phyloP scores from a whole-genome alignment of 2,888 invertebrate genomes.

The Rotaria sp. region DNA sequence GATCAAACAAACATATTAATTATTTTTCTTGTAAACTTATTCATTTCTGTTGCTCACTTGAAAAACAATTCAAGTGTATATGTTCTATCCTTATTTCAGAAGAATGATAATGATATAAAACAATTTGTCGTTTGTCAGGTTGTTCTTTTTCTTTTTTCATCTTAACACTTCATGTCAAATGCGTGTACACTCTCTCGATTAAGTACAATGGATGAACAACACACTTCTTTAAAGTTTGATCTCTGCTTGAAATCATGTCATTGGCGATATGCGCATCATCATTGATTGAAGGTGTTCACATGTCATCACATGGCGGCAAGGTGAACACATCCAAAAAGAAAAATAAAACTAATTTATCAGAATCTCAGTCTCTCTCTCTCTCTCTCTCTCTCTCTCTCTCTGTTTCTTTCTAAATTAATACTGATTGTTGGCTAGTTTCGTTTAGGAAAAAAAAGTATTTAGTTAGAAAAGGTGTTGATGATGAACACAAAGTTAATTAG shows the following conservation, averaged over 20 bases:
- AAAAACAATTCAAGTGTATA: neutral
- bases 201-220: slow-evolving; percentile 18
- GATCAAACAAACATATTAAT: too few species aligned
- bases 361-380: neutral
- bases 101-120: neutral
- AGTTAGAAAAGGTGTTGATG: neutral
- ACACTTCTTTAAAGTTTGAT: neutral
- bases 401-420: neutral
- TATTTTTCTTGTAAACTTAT: neutral
- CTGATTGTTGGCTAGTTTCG: too few species aligned
- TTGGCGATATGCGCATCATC: neutral
- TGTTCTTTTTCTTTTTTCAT: slow-evolving; percentile 1
- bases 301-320: neutral
- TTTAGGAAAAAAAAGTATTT: too few species aligned
- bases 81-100: neutral
- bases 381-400: neutral
- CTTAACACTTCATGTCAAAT: neutral
- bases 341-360: neutral
- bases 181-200: neutral
- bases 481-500: neutral
- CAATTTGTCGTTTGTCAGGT: neutral
- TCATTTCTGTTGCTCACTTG: neutral
- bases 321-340: neutral
- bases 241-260: slow-evolving; percentile 1
- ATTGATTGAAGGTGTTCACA: neutral